These are phyloP conservation scores for Gambusia holbrooki DNA, from an alignment of 2,113 vertebrate genomes.

Conservation along the genomic window DNA sequence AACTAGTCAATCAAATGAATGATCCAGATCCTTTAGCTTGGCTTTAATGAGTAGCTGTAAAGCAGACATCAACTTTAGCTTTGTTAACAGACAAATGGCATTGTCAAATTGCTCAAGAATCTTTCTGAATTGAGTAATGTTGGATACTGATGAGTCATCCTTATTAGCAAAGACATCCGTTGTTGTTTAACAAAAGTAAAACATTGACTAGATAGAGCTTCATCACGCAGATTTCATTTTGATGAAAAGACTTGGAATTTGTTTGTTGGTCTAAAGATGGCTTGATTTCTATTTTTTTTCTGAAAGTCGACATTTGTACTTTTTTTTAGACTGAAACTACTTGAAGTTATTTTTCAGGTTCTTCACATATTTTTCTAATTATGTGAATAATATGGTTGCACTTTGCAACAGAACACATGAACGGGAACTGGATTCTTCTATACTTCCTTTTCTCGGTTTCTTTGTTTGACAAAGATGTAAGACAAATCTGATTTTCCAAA, in stretches of 20 bases:
- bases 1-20: too few species aligned
- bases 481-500: slow-evolving; percentile 10
- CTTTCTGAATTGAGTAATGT: background rate
- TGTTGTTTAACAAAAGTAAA: background rate
- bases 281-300: background rate
- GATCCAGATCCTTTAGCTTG: too few species aligned
- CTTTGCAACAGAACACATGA: background rate
- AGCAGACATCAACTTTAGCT: too few species aligned
- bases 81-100: too few species aligned
- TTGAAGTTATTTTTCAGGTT: background rate
- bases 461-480: slow-evolving; percentile 33
- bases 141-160: background rate
- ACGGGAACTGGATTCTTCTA: slow-evolving; percentile 26
- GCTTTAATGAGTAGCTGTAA: too few species aligned
- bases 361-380: background rate
- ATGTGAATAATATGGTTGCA: too few species aligned
- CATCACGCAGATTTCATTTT: background rate
- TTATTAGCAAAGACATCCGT: background rate
- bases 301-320: background rate
- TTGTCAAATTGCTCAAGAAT: too few species aligned
- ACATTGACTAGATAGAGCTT: too few species aligned
- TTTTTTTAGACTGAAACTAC: background rate
- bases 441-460: slow-evolving; percentile 19
- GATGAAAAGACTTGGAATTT: background rate
- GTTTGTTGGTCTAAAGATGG: background rate